These are phyloP conservation scores for Heterochromis multidens DNA, from an alignment of 2,113 vertebrate species.

Conservation along the genomic window DNA sequence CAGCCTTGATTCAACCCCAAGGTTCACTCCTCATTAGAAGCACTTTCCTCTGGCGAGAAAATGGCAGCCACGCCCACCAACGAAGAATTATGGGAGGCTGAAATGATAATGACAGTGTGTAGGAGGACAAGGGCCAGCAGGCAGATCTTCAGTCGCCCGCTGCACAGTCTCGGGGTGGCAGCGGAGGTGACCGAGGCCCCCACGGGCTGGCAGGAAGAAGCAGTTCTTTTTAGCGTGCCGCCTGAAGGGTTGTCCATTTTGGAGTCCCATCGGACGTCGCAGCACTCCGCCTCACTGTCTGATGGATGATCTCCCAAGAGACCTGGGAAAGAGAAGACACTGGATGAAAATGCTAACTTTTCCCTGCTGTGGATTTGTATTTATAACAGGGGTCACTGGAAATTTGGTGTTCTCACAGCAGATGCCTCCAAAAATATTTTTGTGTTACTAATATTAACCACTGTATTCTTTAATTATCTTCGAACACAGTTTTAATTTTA, in stretches of 20 bases:
- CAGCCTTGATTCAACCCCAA: constrained; percentile 3
- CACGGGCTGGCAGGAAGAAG: constrained; percentile 79
- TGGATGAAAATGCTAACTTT: background rate
- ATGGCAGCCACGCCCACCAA: constrained; percentile 82
- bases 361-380: background rate
- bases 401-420: background rate
- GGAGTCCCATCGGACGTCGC: constrained; percentile 91
- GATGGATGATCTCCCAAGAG: constrained; percentile 86
- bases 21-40: constrained; percentile 86
- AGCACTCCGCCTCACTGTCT: constrained; percentile 91
- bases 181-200: constrained; percentile 87
- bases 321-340: constrained; percentile 72
- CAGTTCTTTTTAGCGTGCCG: constrained; percentile 83
- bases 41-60: constrained; percentile 83
- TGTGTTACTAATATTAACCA: background rate
- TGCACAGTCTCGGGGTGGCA: constrained; percentile 84
- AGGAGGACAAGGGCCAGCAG: constrained; percentile 93
- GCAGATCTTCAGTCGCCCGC: constrained; percentile 93
- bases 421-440: background rate
- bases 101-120: constrained; percentile 92
- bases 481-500: too few relatives aligned
- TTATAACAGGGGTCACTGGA: background rate
- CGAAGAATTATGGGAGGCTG: constrained; percentile 86
- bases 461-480: background rate
- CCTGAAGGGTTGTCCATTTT: constrained; percentile 79